Evolutionary conservation across 2,113 vertebrate genomes (phyloP), one percentile per base, ranked within the genome.

Genomic region (Chinchilla lanigera): DNA sequence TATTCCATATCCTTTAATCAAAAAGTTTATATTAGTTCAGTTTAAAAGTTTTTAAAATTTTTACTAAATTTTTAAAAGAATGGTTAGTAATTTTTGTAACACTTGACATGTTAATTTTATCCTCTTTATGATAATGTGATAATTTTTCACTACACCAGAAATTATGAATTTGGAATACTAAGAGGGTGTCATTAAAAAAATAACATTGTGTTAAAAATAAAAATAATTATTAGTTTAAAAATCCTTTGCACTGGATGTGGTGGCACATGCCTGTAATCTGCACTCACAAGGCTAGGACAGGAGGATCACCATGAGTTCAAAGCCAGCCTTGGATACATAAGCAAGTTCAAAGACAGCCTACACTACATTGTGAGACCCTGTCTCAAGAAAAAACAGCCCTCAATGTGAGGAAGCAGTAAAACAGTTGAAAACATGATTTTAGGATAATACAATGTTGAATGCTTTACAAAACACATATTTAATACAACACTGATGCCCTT

Each of bases 31-130:
- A 22, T 77, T 63, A 83, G 26, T 84, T 41, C 44, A 73, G 11
- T 11, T 71, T 61, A 33, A 50, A 86, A 78, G 2, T 24, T 33
- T 63, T 52, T 16, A 8, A 5, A 58, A 60, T 1, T 73, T 88
- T 81, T 65, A 41, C 81, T 56, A 86, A 52, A 95, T 90, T 94
- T 84, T 44, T 73, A 73, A 89, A 88, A 52, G 61, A 63, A 85
- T 47, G 54, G 10, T 78, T 44, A 44, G 22, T 44, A 44, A 75
- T 75, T 44, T 44, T 73, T 75, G 3, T 73, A 75, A 38, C 26
- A 14, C 11, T 28, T 41, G 38, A 75, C 41, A 26, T 26, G 24
- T 24, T 73, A 73, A 41, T 41, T 73, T 73, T 44, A 44, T 73
- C 4, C 10, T 44, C 1, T 73, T 73, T 44, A 73, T 44, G 10